Evolutionary conservation across 2,888 invertebrate species (phyloP), one percentile per base, ranked within the genome.

Genomic region (Caenorhabditis uteleia): DNA sequence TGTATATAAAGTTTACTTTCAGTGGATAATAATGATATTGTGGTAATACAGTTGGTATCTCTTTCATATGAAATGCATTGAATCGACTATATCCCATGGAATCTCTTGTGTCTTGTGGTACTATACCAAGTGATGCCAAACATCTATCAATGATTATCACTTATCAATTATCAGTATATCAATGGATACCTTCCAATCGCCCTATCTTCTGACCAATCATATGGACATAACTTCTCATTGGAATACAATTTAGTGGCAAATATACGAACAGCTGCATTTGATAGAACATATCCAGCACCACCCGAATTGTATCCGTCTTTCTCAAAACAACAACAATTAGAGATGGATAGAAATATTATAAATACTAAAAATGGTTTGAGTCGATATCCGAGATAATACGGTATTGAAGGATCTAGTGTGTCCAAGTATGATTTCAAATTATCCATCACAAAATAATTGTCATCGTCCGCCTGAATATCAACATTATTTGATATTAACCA

Each of bases 271-370:
- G 75, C 68, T 5, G 44, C 70, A 16, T 55, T 68, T 5, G 74
- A 74, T 2, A 77, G 53, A 6, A 76, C 65, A 54, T 77, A 77
- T 2, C 73, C 75, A 8, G 71, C 67, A 16, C 76, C 75, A 1
- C 77, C 77, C 3, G 65, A 51, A 44, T 77, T 74, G 64, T 77
- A 77, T 5, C 75, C 77, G 16, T 61, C 12, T 34, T 60, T 16
- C 55, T 55, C n/a, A n/a, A n/a, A n/a, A n/a, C 46, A 6, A 55
- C n/a, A 6, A 10, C n/a, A 6, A 10, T 5, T 27, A 8, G 6
- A 23, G 5, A 20, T 8, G 7, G 14, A 44, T 27, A 16, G 10
- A 7, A 44, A 25, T 8, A 8, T 7, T 12, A 7, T 4, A 14
- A 40, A 39, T 27, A 74, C 74, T 44, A 74, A 34, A 34, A 69